phyloP scores from a whole-genome alignment of 2,888 invertebrate species.

The Sinopyrophorus schimmeli region DNA sequence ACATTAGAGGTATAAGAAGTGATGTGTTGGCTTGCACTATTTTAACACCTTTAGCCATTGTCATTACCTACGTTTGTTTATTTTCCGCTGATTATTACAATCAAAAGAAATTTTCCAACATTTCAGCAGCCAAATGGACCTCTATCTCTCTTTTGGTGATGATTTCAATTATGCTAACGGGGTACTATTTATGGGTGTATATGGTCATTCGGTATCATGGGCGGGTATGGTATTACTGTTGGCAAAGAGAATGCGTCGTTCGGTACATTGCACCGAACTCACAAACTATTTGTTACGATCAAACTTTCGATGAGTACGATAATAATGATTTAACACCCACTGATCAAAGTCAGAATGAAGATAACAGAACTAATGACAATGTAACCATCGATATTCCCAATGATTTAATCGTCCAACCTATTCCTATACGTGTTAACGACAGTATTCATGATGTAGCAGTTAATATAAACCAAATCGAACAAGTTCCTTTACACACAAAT shows the following conservation, averaged over 20 bases:
- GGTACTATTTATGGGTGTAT: constrained; percentile 59
- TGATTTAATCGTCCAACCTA: background rate
- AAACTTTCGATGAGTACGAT: constrained; percentile 9
- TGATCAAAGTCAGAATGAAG: constrained; percentile 1
- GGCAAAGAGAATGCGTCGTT: constrained; percentile 59
- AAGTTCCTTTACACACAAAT: too few relatives aligned
- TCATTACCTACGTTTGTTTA: constrained; percentile 58
- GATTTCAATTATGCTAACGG: constrained; percentile 57
- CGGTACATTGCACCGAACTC: constrained; percentile 49
- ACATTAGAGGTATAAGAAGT: constrained; percentile 51
- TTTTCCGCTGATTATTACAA: constrained; percentile 59
- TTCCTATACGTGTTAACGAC: too few relatives aligned
- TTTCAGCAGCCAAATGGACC: constrained; percentile 58
- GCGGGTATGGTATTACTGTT: constrained; percentile 60
- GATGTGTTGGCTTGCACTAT: constrained; percentile 62
- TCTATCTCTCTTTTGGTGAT: constrained; percentile 56
- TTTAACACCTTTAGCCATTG: constrained; percentile 61
- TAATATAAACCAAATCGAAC: too few relatives aligned
- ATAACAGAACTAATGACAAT: background rate
- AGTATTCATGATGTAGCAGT: too few relatives aligned
- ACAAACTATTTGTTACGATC: constrained; percentile 22
- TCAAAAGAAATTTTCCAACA: constrained; percentile 54
- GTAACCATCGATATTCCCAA: background rate
- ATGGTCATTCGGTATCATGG: constrained; percentile 57
- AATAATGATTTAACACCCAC: constrained; percentile 2